phyloP scores from a whole-genome alignment of 2,113 vertebrate genomes.

The Fulica atra region DNA sequence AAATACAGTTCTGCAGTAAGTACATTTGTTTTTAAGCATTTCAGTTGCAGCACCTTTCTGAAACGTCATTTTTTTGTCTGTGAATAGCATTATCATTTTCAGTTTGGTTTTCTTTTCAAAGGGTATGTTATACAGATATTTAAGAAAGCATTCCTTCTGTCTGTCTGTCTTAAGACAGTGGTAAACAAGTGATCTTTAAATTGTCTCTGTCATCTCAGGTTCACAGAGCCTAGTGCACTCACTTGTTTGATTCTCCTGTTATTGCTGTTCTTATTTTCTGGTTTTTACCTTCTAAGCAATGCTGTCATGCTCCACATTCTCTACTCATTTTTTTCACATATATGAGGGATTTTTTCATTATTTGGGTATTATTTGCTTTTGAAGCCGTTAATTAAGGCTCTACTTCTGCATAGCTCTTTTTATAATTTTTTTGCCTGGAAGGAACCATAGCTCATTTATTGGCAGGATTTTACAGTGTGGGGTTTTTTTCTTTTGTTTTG shows the following conservation, averaged over 20 bases:
- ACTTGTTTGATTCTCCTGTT: neutral
- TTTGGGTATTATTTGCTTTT: neutral
- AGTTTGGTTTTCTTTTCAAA: neutral
- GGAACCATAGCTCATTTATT: neutral
- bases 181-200: neutral
- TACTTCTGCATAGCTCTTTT: neutral
- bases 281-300: neutral
- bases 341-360: neutral
- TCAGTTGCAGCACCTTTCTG: neutral
- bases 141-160: neutral
- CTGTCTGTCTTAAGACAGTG: neutral
- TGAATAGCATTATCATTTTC: neutral
- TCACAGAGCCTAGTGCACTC: neutral
- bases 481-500: too few relatives aligned
- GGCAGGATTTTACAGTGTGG: neutral
- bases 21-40: neutral
- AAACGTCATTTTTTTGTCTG: neutral
- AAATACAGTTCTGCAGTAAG: neutral
- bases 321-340: neutral
- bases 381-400: neutral
- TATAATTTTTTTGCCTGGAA: neutral
- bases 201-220: neutral
- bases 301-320: neutral
- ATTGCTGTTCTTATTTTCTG: neutral
- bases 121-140: neutral